phyloP scores from a whole-genome alignment of 2,797 vertebrate genomes.

The Danio choprae region DNA sequence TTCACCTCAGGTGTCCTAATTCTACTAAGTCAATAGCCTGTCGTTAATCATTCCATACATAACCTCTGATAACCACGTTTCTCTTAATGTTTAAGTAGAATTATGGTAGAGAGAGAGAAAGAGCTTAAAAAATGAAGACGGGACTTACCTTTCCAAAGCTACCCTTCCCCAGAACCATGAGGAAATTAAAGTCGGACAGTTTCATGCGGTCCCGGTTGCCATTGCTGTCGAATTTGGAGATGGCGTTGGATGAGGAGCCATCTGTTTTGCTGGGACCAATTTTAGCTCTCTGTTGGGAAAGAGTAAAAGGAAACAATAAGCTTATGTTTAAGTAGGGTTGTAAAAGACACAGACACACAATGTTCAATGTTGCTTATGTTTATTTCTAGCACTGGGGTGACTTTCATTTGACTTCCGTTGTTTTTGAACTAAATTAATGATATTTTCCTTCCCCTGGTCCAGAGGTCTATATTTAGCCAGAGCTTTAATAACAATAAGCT shows the following conservation, averaged over 20 bases:
- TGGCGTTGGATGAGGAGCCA: conserved; percentile 82
- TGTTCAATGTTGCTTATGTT: too few species aligned
- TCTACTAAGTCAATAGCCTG: too few species aligned
- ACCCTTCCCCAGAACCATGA: conserved; percentile 97
- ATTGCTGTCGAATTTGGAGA: conserved; percentile 91
- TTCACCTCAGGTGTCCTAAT: too few species aligned
- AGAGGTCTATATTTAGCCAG: neutral
- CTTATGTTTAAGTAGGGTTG: neutral
- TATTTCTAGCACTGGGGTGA: neutral
- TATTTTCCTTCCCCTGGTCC: conserved; percentile 2
- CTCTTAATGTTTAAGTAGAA: too few species aligned
- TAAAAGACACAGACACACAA: conserved; percentile 9
- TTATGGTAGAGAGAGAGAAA: too few species aligned
- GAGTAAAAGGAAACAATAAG: conserved; percentile 42
- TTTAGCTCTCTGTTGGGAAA: conserved; percentile 86
- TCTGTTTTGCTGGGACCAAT: conserved; percentile 84
- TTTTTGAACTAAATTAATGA: neutral
- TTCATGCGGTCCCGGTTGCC: conserved; percentile 94
- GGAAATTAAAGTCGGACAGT: conserved; percentile 94
- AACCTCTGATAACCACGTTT: too few species aligned
- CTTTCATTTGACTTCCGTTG: conserved; percentile 21
- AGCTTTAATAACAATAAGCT: neutral
- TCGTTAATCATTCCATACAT: too few species aligned
- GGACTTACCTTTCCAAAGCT: conserved; percentile 94
- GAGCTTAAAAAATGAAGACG: neutral